Evolutionary conservation across 2,113 vertebrate species (phyloP).

Genomic region (Phycodurus eques): DNA sequence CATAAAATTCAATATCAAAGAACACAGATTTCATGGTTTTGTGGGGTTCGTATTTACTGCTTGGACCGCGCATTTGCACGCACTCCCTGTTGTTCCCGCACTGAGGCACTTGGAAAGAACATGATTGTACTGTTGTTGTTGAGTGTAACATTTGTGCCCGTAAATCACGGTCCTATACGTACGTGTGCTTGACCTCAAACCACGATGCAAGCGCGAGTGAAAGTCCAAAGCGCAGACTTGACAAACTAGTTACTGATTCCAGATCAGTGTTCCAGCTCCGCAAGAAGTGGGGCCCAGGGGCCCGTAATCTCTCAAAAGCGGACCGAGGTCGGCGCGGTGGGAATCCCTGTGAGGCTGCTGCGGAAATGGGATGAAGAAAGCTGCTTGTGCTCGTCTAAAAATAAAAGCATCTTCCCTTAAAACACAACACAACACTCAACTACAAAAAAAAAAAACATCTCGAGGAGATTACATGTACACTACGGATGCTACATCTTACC

Average conservation of each 20-base stretch:
- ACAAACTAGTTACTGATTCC: slow-evolving; percentile 41
- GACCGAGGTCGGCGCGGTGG: slow-evolving; percentile 33
- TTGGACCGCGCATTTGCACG: background rate
- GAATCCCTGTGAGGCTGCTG: slow-evolving; percentile 31
- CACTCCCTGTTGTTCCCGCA: background rate
- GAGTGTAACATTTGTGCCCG: slow-evolving; percentile 39
- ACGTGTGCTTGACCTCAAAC: slow-evolving; percentile 29
- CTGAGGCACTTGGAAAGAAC: slow-evolving; percentile 77
- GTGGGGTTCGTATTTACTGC: slow-evolving; percentile 16
- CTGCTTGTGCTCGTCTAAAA: slow-evolving; percentile 36
- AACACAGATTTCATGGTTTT: slow-evolving; percentile 17
- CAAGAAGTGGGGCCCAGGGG: slow-evolving; percentile 20
- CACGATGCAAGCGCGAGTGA: slow-evolving; percentile 4
- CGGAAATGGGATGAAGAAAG: slow-evolving; percentile 33
- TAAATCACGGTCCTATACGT: slow-evolving; percentile 48
- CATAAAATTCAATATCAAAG: slow-evolving; percentile 16
- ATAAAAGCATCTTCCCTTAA: slow-evolving; percentile 51
- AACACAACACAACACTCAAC: slow-evolving; percentile 30
- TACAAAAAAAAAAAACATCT: slow-evolving; percentile 19
- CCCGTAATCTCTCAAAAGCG: slow-evolving; percentile 38
- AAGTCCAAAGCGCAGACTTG: slow-evolving; percentile 9
- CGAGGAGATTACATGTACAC: slow-evolving; percentile 43
- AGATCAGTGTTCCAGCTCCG: slow-evolving; percentile 42
- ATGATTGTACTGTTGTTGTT: slow-evolving; percentile 60
- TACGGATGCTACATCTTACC: slow-evolving; percentile 57